Conservation (phyloP, 1,140 invertebrate species). For the Apis cerana region DNA sequence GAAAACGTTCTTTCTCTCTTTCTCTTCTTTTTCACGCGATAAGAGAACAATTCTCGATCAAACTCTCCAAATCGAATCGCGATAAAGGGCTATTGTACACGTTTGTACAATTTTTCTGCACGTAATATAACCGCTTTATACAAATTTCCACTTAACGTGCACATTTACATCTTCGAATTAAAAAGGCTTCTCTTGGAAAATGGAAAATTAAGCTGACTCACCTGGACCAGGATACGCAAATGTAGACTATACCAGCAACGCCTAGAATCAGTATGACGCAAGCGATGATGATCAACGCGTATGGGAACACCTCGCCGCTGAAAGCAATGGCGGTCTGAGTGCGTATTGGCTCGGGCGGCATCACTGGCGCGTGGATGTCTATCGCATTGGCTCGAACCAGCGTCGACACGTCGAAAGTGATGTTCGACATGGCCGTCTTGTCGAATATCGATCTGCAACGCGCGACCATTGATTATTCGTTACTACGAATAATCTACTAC, state of each 20-base stretch:
- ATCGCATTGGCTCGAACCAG: slow-evolving; percentile 85
- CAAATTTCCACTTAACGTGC: no score
- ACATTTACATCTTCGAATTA: no score
- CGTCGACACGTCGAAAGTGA: slow-evolving; percentile 85
- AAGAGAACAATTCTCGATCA: no score
- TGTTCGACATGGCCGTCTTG: slow-evolving; percentile 83
- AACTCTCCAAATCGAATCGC: no score
- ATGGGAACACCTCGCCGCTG: slow-evolving; percentile 90
- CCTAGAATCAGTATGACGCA: slow-evolving; percentile 93
- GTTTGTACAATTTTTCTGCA: no score
- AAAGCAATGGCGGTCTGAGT: slow-evolving; percentile 83
- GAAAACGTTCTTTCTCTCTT: not conserved
- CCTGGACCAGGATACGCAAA: slow-evolving; percentile 96
- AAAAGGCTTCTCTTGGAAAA: not conserved
- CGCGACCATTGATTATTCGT: not conserved
- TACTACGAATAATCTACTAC: not conserved
- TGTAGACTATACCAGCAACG: slow-evolving; percentile 93
- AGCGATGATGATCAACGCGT: slow-evolving; percentile 92
- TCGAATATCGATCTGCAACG: slow-evolving; percentile 81
- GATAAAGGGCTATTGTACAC: no score
- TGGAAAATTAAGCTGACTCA: slow-evolving; percentile 74
- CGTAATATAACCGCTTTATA: no score
- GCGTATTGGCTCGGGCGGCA: slow-evolving; percentile 75
- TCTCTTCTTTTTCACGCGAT: slow-evolving; percentile 14
- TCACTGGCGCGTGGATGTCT: slow-evolving; percentile 86